Conservation (phyloP, 1,140 invertebrate genomes). For the Caenorhabditis brenneri region DNA sequence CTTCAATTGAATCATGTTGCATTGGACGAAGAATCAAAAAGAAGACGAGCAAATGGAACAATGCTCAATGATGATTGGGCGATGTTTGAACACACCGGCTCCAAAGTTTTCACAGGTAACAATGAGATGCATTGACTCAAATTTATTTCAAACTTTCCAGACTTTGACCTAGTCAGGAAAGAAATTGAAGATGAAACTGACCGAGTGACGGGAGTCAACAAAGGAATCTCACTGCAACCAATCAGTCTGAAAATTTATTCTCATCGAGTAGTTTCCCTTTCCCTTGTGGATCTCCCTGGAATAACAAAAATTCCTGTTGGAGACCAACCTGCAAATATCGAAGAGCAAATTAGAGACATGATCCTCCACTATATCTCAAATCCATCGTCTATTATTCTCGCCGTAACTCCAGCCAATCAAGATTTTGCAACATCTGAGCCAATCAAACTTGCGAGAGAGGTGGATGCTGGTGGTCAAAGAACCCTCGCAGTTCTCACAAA, state of each 20-base stretch:
- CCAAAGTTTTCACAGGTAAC: slow-evolving; percentile 80
- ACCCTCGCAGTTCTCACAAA: slow-evolving; percentile 98
- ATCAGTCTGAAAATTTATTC: slow-evolving; percentile 96
- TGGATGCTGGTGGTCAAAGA: slow-evolving; percentile 87
- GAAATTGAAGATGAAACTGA: slow-evolving; percentile 94
- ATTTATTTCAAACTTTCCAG: slow-evolving; percentile 60
- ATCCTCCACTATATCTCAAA: slow-evolving; percentile 75
- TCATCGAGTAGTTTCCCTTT: slow-evolving; percentile 89
- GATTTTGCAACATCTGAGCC: slow-evolving; percentile 97
- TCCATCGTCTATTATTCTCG: slow-evolving; percentile 77
- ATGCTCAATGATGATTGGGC: slow-evolving; percentile 91
- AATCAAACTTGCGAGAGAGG: slow-evolving; percentile 89
- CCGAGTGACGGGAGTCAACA: slow-evolving; percentile 88
- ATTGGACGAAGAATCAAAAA: slow-evolving; percentile 72
- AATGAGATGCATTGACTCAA: not conserved
- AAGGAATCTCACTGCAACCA: slow-evolving; percentile 90
- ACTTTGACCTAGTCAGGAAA: slow-evolving; percentile 87
- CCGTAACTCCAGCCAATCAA: slow-evolving; percentile 92
- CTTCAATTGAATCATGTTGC: slow-evolving; percentile 90
- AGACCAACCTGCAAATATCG: slow-evolving; percentile 77
- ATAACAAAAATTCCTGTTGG: slow-evolving; percentile 86
- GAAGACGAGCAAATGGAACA: slow-evolving; percentile 75
- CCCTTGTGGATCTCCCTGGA: slow-evolving; percentile 95
- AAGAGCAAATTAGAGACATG: slow-evolving; percentile 75
- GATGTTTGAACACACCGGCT: slow-evolving; percentile 89